phyloP scores from a whole-genome alignment of 2,888 invertebrate species.

The Copidosoma aretas region DNA sequence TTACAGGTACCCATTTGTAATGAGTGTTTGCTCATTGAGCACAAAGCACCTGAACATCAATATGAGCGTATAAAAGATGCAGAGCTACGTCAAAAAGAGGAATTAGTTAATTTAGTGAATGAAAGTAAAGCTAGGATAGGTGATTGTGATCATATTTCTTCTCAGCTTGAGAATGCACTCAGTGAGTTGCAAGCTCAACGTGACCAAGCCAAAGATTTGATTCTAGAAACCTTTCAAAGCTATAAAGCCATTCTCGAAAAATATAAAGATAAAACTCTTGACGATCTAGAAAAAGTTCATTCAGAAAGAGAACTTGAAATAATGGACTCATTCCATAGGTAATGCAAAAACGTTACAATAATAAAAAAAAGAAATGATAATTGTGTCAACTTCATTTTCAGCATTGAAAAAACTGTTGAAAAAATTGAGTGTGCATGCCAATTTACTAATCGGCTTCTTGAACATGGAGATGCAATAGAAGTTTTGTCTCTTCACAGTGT shows the following conservation, averaged over 20 bases:
- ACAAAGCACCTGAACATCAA: slow-evolving; percentile 82
- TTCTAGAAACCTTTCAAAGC: slow-evolving; percentile 80
- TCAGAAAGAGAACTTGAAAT: slow-evolving; percentile 85
- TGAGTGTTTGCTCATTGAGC: slow-evolving; percentile 84
- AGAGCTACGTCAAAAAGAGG: slow-evolving; percentile 79
- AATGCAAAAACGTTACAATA: slow-evolving; percentile 16
- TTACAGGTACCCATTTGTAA: slow-evolving; percentile 81
- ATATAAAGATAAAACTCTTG: slow-evolving; percentile 77
- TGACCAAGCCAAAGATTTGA: slow-evolving; percentile 82
- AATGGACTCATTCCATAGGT: slow-evolving; percentile 83
- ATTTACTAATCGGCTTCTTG: slow-evolving; percentile 81
- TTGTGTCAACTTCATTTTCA: slow-evolving; percentile 45
- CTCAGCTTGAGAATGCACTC: slow-evolving; percentile 78
- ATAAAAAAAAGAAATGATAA: slow-evolving; percentile 2
- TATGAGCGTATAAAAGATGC: slow-evolving; percentile 83
- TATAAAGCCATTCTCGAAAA: slow-evolving; percentile 83
- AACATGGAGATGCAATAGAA: slow-evolving; percentile 85
- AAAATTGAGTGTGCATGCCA: slow-evolving; percentile 87
- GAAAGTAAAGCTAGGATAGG: slow-evolving; percentile 80
- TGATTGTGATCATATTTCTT: slow-evolving; percentile 78
- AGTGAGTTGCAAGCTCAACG: slow-evolving; percentile 87
- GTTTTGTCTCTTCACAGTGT: slow-evolving; percentile 82
- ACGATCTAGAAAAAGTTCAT: slow-evolving; percentile 78
- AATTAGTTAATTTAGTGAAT: slow-evolving; percentile 75
- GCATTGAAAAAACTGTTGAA: slow-evolving; percentile 82